A percentile compares a stretch with the other conserved stretches of the same genome.
These are phyloP conservation scores for Lytechinus variegatus DNA, from an alignment of 35 echinoderm and acorn worm genomes.

Conservation along the genomic window DNA sequence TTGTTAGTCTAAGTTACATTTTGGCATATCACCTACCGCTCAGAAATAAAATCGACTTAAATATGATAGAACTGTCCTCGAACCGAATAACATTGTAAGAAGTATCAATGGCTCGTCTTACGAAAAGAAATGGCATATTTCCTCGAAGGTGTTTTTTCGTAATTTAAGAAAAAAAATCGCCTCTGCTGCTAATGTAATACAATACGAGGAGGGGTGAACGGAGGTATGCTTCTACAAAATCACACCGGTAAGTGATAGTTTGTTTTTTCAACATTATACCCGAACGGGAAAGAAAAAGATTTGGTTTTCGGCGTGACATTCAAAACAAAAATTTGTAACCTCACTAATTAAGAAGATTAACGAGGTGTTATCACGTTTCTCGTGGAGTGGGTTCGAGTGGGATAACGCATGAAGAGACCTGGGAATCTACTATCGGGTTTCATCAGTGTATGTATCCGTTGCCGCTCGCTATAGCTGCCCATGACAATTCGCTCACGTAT, in stretches of 20 bases:
- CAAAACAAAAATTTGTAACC: constrained; percentile 13
- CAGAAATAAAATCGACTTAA: background rate
- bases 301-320: background rate
- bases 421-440: background rate
- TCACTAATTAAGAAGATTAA: constrained; percentile 5
- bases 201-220: background rate
- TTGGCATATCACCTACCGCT: background rate
- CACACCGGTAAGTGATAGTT: background rate
- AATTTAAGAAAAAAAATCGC: background rate
- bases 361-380: background rate
- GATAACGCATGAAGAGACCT: background rate
- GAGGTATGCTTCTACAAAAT: background rate
- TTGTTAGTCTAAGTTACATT: background rate
- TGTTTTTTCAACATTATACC: constrained; percentile 7
- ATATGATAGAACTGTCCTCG: background rate
- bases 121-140: background rate
- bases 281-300: background rate
- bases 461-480: too few species aligned
- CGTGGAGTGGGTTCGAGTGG: background rate
- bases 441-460: background rate
- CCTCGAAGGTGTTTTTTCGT: background rate
- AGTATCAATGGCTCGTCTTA: background rate
- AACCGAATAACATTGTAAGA: background rate
- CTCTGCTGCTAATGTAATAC: background rate
- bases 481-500: too few species aligned